Evolutionary conservation across 2,888 invertebrate genomes (phyloP).

Genomic region (Acrobeloides nanus): DNA sequence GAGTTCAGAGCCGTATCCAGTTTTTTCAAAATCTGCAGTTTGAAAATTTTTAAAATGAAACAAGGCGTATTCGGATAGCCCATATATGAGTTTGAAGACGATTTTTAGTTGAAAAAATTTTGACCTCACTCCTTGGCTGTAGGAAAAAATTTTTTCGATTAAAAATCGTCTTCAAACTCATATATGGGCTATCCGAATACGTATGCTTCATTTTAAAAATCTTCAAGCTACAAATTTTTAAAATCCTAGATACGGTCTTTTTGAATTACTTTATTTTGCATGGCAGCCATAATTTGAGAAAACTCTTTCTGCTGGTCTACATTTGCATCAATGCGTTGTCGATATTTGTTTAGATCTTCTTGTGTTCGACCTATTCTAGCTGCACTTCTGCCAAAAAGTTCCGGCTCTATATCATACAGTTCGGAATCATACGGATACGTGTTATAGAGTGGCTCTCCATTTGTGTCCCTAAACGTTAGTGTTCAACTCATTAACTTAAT

Average conservation of each 20-base stretch:
- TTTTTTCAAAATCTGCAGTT: too few relatives aligned
- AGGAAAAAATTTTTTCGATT: too few relatives aligned
- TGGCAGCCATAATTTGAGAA: conserved; percentile 47
- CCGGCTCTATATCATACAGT: conserved; percentile 24
- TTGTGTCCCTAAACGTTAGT: conserved; percentile 48
- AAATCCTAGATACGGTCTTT: too few relatives aligned
- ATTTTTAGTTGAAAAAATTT: conserved; percentile 35
- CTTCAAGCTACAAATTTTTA: too few relatives aligned
- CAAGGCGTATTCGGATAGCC: too few relatives aligned
- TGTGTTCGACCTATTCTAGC: conserved; percentile 47
- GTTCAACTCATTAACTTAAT: conserved; percentile 1
- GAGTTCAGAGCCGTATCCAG: too few relatives aligned
- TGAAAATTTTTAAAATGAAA: too few relatives aligned
- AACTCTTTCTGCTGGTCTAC: conserved; percentile 51
- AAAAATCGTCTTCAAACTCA: too few relatives aligned
- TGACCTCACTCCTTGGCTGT: too few relatives aligned
- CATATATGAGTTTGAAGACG: too few relatives aligned
- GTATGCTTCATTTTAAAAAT: too few relatives aligned
- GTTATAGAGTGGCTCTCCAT: conserved; percentile 46
- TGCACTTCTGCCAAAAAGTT: conserved; percentile 25
- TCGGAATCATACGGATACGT: conserved; percentile 46
- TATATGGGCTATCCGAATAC: too few relatives aligned
- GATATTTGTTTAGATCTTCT: conserved; percentile 50
- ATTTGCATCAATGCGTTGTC: conserved; percentile 48
- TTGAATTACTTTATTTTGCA: conserved; percentile 45